Evolutionary conservation across 2,888 invertebrate species (phyloP).

Genomic region (Lepeophtheirus nordmannii): DNA sequence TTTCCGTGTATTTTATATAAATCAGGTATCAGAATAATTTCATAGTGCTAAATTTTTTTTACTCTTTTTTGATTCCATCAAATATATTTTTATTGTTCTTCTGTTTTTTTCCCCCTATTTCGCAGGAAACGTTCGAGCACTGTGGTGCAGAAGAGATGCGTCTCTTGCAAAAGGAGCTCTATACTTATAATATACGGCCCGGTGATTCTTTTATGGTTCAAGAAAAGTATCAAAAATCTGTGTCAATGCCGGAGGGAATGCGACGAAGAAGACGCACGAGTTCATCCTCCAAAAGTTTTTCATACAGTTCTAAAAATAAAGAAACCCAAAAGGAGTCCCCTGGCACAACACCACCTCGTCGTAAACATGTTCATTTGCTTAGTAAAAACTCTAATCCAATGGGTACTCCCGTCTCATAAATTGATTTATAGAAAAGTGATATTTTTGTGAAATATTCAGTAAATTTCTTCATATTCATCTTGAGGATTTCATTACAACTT

Average conservation of each 20-base stretch:
- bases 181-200: slow-evolving; percentile 14
- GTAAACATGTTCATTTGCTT: too few relatives aligned
- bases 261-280: neutral
- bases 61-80: neutral
- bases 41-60: neutral
- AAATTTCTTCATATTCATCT: too few relatives aligned
- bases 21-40: slow-evolving; percentile 7
- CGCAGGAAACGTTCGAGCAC: neutral
- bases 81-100: neutral
- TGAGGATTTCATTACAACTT: too few relatives aligned
- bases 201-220: slow-evolving; percentile 17
- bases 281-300: too few relatives aligned
- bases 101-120: too few relatives aligned
- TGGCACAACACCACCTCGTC: too few relatives aligned
- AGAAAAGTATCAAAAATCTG: neutral
- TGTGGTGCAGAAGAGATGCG: slow-evolving; percentile 17
- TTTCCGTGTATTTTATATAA: slow-evolving; percentile 9
- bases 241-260: neutral
- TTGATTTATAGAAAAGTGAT: too few relatives aligned
- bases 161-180: slow-evolving; percentile 1
- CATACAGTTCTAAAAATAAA: too few relatives aligned
- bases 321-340: too few relatives aligned
- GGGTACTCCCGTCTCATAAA: too few relatives aligned
- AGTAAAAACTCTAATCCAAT: too few relatives aligned
- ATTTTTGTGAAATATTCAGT: too few relatives aligned